Evolutionary conservation across 2,113 vertebrate genomes (phyloP).

Genomic region (Bos indicus): DNA sequence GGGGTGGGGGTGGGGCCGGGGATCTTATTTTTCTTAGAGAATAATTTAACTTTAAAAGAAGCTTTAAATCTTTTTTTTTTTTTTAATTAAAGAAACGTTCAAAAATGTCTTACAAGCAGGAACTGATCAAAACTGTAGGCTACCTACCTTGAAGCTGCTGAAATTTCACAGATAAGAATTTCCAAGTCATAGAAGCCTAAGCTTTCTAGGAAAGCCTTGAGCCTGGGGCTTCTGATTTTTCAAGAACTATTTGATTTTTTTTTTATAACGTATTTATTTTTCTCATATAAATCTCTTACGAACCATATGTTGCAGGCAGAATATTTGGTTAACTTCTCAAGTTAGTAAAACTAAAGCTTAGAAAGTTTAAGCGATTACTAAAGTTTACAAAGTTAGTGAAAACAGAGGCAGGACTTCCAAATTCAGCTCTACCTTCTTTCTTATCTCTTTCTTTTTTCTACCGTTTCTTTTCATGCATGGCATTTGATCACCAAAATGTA

Average conservation of each 20-base stretch:
- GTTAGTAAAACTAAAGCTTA: background rate
- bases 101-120: background rate
- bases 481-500: background rate
- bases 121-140: background rate
- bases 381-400: background rate
- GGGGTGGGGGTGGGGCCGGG: too few species aligned
- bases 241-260: background rate
- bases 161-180: background rate
- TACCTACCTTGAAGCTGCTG: background rate
- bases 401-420: background rate
- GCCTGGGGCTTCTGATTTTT: background rate
- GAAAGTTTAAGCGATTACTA: background rate
- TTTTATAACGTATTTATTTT: background rate
- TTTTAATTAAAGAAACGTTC: background rate
- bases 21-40: background rate
- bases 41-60: background rate
- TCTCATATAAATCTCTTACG: background rate
- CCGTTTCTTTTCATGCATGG: background rate
- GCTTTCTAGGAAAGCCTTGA: background rate
- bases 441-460: background rate
- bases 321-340: background rate
- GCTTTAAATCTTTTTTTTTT: background rate
- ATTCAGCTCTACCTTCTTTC: background rate
- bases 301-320: background rate
- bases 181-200: background rate